Base-by-base conservation (phyloP, 92 coral and sea anemone species). In the Actinostola sp. region DNA sequence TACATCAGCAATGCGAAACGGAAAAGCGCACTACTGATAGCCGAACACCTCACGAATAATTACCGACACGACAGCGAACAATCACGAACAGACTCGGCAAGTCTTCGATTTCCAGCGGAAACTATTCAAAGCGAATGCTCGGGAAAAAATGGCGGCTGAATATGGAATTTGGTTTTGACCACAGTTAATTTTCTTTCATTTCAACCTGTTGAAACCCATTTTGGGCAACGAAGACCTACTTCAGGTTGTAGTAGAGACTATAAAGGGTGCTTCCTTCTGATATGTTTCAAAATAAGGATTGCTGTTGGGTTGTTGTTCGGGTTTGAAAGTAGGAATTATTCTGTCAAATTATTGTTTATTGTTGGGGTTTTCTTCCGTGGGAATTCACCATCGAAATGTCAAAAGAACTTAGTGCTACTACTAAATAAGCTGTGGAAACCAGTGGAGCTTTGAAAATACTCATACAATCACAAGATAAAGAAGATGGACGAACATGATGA, bases 81-180 rank as follows among this genome's bases (percentile, higher is more conserved):
- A 1, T 16, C 21, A 20, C 30, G 13, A 12, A 30, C 63, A 27
- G 63, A 10, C n/a, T 3, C 63, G 39, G 10, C 38, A 23, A 19
- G 25, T 36, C 9, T 14, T 67, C 33, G 33, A 48, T 16, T 14
- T 29, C 17, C 73, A 75, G 81, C 73, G 81, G 81, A 61, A 19
- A 44, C 21, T 44, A 71, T 28, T 48, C 56, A 63, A 61, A 74
- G 61, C 45, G 59, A 74, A 61, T 74, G 80, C 80, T 31, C 29
- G 61, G 50, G n/a, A 27, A 27, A 75, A 75, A 75, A 75, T 75
- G 81, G 81, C 81, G 81, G 81, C 81, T 43, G 39, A 49, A 49
- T 3, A 27, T 68, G 61, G 74, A 68, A 68, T 50, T 68, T 32
- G 41, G 17, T n/a, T 66, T 51, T 48, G 33, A 19, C n/a, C n/a